Base-by-base conservation (phyloP, 2,797 vertebrate genomes). In the Crocodylus rhombifer region DNA sequence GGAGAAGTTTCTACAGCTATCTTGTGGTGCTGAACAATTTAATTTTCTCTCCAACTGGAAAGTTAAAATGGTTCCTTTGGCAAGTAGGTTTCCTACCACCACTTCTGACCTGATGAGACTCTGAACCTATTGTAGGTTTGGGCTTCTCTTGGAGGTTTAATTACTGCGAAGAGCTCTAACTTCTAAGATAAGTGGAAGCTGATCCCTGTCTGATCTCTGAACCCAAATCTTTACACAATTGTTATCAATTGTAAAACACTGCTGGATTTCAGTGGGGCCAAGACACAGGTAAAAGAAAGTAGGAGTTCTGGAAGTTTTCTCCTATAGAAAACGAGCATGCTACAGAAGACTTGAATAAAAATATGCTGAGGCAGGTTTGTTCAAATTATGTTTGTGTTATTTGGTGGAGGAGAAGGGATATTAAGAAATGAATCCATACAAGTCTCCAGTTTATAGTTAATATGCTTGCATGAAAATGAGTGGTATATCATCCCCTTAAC, bases 201-300 rank as follows among this genome's bases (percentile, higher is more conserved):
- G n/a, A 17, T 42, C 1, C 9, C 14, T 78, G 2, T 51, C 5
- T 55, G 13, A 33, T 30, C 92, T 91, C 65, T 17, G 28, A 83
- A 63, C 3, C 3, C 0, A 0, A 18, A 3, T 55, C n/a, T 69
- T 42, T 63, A 12, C 21, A 3, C 36, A 36, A 0, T 1, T 26
- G 0, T 13, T 18, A 74, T 83, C 12, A 5, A 7, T 21, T 30
- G 33, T 60, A 56, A 11, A 56, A 21, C 25, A 64, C 4, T 6
- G 56, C 28, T 79, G 15, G 2, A 4, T 23, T 2, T 1, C 6
- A 25, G 36, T 8, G 17, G 16, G 61, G 3, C 25, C 25, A 62
- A 21, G 77, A 18, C 7, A 20, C 17, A 26, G 25, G 33, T 33
- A 21, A 61, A 23, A 33, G 60, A 36, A 23, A 78, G 11, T 7